phyloP scores from a whole-genome alignment of 2,888 invertebrate species.

The Nephrotoma guestfalica region DNA sequence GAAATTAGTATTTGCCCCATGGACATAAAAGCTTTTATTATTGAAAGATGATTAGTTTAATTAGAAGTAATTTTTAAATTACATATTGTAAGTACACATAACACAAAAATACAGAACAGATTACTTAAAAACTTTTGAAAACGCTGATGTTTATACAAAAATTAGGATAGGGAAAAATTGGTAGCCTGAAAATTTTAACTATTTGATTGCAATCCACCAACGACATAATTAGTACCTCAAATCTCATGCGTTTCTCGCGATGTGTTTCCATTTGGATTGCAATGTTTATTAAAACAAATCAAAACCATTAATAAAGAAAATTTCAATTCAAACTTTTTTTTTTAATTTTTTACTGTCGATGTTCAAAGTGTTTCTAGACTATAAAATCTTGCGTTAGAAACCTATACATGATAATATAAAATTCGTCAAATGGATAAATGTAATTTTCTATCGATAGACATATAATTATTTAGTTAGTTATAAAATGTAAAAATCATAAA shows the following conservation, averaged over 20 bases:
- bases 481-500: too few species aligned
- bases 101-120: background rate
- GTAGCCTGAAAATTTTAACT: background rate
- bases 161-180: background rate
- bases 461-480: too few species aligned
- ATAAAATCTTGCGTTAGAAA: too few species aligned
- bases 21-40: slow-evolving; percentile 28
- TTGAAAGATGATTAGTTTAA: slow-evolving; percentile 15
- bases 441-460: too few species aligned
- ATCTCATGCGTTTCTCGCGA: background rate
- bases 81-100: background rate
- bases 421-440: too few species aligned
- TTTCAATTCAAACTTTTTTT: background rate
- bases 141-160: too few species aligned
- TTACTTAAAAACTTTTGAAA: background rate
- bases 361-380: too few species aligned
- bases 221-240: background rate
- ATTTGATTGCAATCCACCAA: background rate
- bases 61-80: background rate
- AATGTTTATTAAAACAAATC: background rate
- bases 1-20: slow-evolving; percentile 26
- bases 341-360: too few species aligned
- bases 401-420: too few species aligned
- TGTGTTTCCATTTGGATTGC: background rate
- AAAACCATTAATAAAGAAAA: background rate